Conservation (phyloP, 2,113 vertebrate genomes). For the Tragelaphus buxtoni region DNA sequence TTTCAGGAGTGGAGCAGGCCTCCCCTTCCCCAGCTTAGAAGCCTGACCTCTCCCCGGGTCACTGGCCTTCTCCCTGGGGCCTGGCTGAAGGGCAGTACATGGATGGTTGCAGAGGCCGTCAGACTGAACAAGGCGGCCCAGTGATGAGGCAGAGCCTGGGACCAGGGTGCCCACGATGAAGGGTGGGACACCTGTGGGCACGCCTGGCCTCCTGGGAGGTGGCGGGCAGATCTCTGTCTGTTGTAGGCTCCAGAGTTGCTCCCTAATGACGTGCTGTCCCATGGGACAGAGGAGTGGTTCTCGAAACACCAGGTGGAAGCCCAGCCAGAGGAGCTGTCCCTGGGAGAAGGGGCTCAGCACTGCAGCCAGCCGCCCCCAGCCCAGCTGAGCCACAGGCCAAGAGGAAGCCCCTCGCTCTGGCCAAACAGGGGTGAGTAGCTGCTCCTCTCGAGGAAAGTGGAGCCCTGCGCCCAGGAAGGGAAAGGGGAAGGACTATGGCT, state of each 20-base stretch:
- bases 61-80: not conserved
- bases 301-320: not conserved
- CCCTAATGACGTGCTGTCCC: not conserved
- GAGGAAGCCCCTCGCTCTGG: not conserved
- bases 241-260: not conserved
- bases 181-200: not conserved
- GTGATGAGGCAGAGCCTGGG: not conserved
- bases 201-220: not conserved
- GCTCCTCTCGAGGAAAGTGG: not conserved
- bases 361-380: not conserved
- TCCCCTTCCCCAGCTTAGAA: not conserved
- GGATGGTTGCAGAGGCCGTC: not conserved
- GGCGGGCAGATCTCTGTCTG: not conserved
- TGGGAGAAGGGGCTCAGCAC: not conserved
- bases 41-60: not conserved
- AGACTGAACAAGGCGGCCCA: not conserved
- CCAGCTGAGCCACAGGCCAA: not conserved
- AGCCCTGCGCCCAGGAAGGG: not conserved
- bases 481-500: not conserved
- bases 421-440: slow-evolving; percentile 31
- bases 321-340: not conserved
- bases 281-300: not conserved
- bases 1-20: not conserved
- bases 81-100: not conserved
- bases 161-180: not conserved